These are phyloP conservation scores for Leucophenga montana DNA, from an alignment of 2,888 invertebrate genomes.

Conservation along the genomic window DNA sequence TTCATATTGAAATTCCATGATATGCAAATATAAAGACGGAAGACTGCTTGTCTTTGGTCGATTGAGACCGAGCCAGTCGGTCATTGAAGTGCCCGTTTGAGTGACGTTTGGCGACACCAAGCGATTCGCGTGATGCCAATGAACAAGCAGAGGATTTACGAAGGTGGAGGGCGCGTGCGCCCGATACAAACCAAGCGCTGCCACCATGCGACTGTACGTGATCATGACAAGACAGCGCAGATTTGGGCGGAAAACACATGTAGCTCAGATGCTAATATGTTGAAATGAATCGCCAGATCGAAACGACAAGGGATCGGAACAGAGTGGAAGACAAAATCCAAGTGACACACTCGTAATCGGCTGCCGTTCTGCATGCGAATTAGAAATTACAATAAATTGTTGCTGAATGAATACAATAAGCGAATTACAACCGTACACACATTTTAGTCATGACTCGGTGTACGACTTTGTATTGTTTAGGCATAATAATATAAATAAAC, in stretches of 20 bases:
- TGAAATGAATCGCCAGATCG: slow-evolving; percentile 19
- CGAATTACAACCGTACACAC: slow-evolving; percentile 39
- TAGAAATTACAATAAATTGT: slow-evolving; percentile 62
- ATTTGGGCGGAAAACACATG: slow-evolving; percentile 70
- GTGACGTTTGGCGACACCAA: slow-evolving; percentile 51
- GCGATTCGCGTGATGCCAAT: slow-evolving; percentile 28
- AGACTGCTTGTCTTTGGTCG: too few species aligned
- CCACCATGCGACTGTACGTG: slow-evolving; percentile 58
- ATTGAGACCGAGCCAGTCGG: neutral
- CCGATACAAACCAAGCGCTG: too few species aligned
- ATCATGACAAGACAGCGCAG: slow-evolving; percentile 59
- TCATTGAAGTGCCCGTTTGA: slow-evolving; percentile 49
- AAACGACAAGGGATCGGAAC: neutral
- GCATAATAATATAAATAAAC: slow-evolving; percentile 29
- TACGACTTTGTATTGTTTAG: slow-evolving; percentile 18
- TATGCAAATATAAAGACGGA: too few species aligned
- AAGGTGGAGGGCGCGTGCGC: slow-evolving; percentile 41
- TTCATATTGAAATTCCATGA: slow-evolving; percentile 39
- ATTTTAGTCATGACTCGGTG: slow-evolving; percentile 42
- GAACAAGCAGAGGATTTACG: slow-evolving; percentile 19
- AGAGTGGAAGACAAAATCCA: neutral
- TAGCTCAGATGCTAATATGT: slow-evolving; percentile 67
- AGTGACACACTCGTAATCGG: slow-evolving; percentile 29
- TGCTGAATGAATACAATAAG: slow-evolving; percentile 50
- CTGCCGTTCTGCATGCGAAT: slow-evolving; percentile 68